Evolutionary conservation across 2,888 invertebrate genomes (phyloP).

Genomic region (Cynaeus angustus): DNA sequence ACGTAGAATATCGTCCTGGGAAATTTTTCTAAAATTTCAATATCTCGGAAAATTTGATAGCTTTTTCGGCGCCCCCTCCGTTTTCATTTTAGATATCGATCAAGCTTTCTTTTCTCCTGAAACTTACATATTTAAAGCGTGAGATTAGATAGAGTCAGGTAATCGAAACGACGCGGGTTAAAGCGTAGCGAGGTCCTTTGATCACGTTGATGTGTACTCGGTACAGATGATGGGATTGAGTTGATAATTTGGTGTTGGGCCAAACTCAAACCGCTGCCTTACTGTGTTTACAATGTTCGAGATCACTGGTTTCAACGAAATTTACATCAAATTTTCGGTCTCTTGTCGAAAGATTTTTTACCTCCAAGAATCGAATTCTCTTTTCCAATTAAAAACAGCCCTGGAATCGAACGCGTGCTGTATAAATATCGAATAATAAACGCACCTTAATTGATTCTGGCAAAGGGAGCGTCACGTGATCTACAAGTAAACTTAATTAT

Average conservation of each 20-base stretch:
- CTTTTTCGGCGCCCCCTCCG: not conserved
- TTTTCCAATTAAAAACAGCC: conserved; percentile 38
- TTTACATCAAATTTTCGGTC: conserved; percentile 63
- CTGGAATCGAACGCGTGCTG: not conserved
- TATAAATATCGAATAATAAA: conserved; percentile 22
- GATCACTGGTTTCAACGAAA: conserved; percentile 66
- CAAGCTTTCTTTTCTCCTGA: conserved; percentile 55
- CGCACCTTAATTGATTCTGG: conserved; percentile 27
- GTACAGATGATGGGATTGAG: conserved; percentile 68
- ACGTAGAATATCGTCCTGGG: no score
- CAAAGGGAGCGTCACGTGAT: conserved; percentile 23
- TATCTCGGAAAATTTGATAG: no score
- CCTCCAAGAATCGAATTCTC: conserved; percentile 10
- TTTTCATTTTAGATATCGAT: conserved; percentile 57
- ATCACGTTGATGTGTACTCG: conserved; percentile 67
- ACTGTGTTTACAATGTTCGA: conserved; percentile 68
- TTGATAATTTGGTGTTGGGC: conserved; percentile 68
- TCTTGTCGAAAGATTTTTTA: conserved; percentile 37
- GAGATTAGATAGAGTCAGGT: conserved; percentile 64
- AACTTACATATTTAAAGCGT: conserved; percentile 63
- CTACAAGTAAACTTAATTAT: conserved; percentile 23
- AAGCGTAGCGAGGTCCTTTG: conserved; percentile 64
- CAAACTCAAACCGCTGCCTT: conserved; percentile 63
- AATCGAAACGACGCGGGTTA: conserved; percentile 65
- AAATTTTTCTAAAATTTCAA: no score